phyloP scores from a whole-genome alignment of 1,140 invertebrate species.

The Aethina tumida region DNA sequence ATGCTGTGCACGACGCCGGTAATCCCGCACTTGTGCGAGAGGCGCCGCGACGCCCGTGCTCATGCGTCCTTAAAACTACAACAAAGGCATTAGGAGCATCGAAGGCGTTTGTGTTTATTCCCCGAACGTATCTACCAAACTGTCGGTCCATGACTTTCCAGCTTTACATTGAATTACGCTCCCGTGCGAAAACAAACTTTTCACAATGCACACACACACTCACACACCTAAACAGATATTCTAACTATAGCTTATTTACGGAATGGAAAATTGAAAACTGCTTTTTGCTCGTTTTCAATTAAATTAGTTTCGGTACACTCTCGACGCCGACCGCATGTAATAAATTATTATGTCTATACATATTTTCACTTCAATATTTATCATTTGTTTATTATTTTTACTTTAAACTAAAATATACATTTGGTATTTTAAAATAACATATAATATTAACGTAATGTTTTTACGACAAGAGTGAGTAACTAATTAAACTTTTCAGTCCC shows the following conservation, averaged over 20 bases:
- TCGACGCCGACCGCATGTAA: slow-evolving; percentile 8
- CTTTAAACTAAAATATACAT: too few relatives aligned
- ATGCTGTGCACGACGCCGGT: slow-evolving; percentile 31
- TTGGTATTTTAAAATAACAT: too few relatives aligned
- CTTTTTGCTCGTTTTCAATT: neutral
- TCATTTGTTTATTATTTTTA: too few relatives aligned
- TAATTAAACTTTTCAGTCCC: too few relatives aligned
- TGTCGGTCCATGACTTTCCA: slow-evolving; percentile 29
- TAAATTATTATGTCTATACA: too few relatives aligned
- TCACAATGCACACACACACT: slow-evolving; percentile 5
- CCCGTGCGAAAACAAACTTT: slow-evolving; percentile 16
- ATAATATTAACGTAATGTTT: too few relatives aligned
- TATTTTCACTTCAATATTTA: too few relatives aligned
- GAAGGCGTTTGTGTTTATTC: slow-evolving; percentile 36
- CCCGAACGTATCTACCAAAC: slow-evolving; percentile 32
- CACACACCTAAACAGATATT: slow-evolving; percentile 1
- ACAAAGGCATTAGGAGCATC: slow-evolving; percentile 34
- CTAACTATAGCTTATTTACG: neutral
- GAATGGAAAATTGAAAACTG: slow-evolving; percentile 2
- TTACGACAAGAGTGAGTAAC: too few relatives aligned
- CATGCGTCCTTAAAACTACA: slow-evolving; percentile 31
- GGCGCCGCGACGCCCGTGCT: slow-evolving; percentile 35
- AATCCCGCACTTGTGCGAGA: slow-evolving; percentile 37
- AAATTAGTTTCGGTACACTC: slow-evolving; percentile 5
- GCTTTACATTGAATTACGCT: slow-evolving; percentile 18